Evolutionary conservation across 2,797 vertebrate genomes (phyloP), one percentile per base, ranked within the genome.

Genomic region (Myiothlypis chrysogaster): DNA sequence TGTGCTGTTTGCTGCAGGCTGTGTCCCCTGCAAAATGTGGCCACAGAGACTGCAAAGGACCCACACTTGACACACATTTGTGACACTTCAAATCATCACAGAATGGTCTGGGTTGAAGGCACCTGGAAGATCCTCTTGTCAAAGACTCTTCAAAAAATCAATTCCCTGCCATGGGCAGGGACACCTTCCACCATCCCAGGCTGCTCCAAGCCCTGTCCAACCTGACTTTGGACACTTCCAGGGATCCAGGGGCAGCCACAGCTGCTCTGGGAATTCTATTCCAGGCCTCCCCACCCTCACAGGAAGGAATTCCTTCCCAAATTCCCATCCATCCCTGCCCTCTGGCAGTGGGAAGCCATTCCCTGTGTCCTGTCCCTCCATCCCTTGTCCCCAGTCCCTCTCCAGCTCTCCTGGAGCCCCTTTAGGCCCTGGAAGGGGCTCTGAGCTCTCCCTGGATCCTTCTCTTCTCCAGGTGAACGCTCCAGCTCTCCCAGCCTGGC

Each of bases 131-230:
- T 25, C 28, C 21, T 4, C 20, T 35, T 49, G 8, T 23, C 15
- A 23, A 10, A 59, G 37, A 32, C 9, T 41, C 17, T 8, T 32
- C 32, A 43, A 49, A 59, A 66, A 46, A 46, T 8, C 39, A 15
- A 41, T 15, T 41, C 27, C 37, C 37, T 43, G 25, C 8, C 32
- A 27, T 0, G 37, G 34, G 12, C 44, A 49, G n/a, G 34, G 32
- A 30, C 12, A 28, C 9, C 11, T 53, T 3, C 28, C 14, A 37
- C 4, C 1, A 1, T 2, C 5, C 19, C 52, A 50, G 35, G 7
- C 0, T 23, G 27, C 0, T 61, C 39, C 27, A 46, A 37, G 4
- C 12, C 3, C 10, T 0, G 0, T 53, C 32, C 47, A 60, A 0
- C 14, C 56, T 32, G 34, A 21, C 41, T 16, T 55, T 12, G 35